These are phyloP conservation scores for Pocota personata DNA, from an alignment of 2,888 invertebrate genomes.

Conservation along the genomic window DNA sequence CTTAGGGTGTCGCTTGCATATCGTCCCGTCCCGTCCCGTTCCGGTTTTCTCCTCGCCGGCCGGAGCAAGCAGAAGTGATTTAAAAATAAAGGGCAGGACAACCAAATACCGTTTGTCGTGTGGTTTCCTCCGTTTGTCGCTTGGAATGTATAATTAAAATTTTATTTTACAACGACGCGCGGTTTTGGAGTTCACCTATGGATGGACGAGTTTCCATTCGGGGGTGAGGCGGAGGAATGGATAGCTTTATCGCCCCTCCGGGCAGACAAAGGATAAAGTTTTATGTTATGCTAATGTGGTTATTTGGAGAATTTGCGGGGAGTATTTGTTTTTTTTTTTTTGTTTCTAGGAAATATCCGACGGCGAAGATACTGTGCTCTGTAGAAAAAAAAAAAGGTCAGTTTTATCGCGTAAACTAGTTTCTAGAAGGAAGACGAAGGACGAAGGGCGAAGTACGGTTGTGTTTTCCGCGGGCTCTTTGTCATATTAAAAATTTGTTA, in stretches of 20 bases:
- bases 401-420: constrained; percentile 62
- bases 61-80: background rate
- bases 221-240: background rate
- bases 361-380: constrained; percentile 15
- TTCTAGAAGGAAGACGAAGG: background rate
- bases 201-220: constrained; percentile 13
- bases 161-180: constrained; percentile 46
- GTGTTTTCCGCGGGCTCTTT: constrained; percentile 29
- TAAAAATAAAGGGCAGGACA: background rate
- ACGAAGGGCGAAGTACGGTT: background rate
- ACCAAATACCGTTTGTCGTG: constrained; percentile 38
- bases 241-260: constrained; percentile 26
- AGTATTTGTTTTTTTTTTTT: constrained; percentile 5
- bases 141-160: constrained; percentile 62
- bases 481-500: constrained; percentile 27
- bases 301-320: constrained; percentile 54
- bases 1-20: constrained; percentile 52
- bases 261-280: constrained; percentile 58
- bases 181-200: constrained; percentile 32
- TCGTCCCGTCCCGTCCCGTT: background rate
- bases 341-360: constrained; percentile 7
- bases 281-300: constrained; percentile 69
- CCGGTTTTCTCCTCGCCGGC: background rate
- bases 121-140: constrained; percentile 47
- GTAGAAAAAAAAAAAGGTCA: constrained; percentile 48